These are phyloP conservation scores for Sycophaga agraensis DNA, from an alignment of 1,140 invertebrate genomes.

Conservation along the genomic window DNA sequence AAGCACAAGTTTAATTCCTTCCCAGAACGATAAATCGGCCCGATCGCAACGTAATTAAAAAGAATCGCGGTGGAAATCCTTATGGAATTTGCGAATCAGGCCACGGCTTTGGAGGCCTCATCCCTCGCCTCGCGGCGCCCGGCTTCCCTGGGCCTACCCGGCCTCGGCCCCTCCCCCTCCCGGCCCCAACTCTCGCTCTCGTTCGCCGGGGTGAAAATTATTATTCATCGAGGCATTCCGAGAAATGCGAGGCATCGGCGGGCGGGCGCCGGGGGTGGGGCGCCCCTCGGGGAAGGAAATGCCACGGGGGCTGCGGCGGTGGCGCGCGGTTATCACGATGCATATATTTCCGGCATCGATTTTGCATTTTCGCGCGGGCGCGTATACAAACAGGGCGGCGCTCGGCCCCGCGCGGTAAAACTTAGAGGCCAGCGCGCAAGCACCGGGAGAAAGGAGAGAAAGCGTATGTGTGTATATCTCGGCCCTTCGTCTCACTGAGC, in stretches of 20 bases:
- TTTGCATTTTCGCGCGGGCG: conserved; percentile 14
- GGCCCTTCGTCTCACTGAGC: not conserved
- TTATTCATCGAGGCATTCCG: conserved; percentile 23
- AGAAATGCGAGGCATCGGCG: not conserved
- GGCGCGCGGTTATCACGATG: conserved; percentile 8
- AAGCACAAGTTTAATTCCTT: too few relatives aligned
- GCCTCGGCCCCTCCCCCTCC: not conserved
- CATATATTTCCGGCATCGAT: conserved; percentile 22
- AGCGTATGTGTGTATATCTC: not conserved
- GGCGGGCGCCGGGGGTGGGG: not conserved
- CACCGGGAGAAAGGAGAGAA: too few relatives aligned
- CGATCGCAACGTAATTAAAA: too few relatives aligned
- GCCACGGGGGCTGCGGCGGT: not conserved
- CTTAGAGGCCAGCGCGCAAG: not conserved
- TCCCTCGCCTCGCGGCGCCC: not conserved
- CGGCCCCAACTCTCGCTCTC: conserved; percentile 4
- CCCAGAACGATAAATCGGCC: too few relatives aligned
- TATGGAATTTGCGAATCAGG: too few relatives aligned
- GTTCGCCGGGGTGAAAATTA: conserved; percentile 9
- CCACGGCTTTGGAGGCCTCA: too few relatives aligned
- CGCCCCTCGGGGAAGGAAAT: not conserved
- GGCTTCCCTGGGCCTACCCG: not conserved
- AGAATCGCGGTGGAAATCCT: too few relatives aligned
- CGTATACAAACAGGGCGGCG: not conserved
- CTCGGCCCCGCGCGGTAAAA: not conserved